phyloP scores from a whole-genome alignment of 2,888 invertebrate genomes.

The Neoaliturus tenellus region DNA sequence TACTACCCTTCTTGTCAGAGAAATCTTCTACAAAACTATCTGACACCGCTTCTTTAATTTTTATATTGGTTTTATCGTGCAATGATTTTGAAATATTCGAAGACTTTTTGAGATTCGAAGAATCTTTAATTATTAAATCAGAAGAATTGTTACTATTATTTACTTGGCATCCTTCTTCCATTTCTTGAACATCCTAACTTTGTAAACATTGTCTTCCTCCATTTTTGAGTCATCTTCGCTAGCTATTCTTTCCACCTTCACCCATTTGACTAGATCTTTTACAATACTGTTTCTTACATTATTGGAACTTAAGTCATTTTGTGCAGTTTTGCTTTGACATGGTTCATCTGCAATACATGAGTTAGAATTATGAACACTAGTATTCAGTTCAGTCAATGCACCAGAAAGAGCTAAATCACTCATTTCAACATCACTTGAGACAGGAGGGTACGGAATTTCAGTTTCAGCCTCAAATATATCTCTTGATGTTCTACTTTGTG shows the following conservation, averaged over 20 bases:
- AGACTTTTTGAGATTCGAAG: too few species aligned
- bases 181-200: too few species aligned
- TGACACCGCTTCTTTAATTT: background rate
- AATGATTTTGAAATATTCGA: background rate
- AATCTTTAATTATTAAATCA: too few species aligned
- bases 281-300: too few species aligned
- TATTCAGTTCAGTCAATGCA: background rate
- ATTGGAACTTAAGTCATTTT: too few species aligned
- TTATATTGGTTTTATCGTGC: background rate
- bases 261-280: too few species aligned
- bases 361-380: background rate
- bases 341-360: background rate
- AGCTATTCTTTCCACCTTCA: too few species aligned
- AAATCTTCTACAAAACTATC: background rate
- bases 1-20: background rate
- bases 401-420: slow-evolving; percentile 8
- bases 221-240: too few species aligned
- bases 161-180: too few species aligned
- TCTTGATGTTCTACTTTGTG: background rate
- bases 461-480: slow-evolving; percentile 22
- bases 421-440: background rate
- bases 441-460: background rate
- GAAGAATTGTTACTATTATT: too few species aligned
- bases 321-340: too few species aligned
- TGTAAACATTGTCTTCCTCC: too few species aligned